Evolutionary conservation across 2,113 vertebrate species (phyloP), one percentile per base, ranked within the genome.

Genomic region (Anseranas semipalmata): DNA sequence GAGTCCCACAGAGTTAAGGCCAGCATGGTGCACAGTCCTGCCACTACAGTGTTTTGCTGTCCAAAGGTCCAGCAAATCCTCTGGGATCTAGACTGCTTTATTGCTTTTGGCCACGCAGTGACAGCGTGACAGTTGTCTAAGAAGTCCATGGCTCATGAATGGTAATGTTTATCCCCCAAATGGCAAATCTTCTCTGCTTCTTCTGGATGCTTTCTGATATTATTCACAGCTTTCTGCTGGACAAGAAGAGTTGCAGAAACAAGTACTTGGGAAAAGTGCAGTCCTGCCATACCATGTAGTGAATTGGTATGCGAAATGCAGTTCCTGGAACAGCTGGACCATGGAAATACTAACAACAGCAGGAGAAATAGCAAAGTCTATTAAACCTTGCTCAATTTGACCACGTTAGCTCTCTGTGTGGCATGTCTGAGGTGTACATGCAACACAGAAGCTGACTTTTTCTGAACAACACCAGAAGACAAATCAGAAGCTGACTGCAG

Each of bases 371-470:
- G 12, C 7, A 53, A 15, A 70, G 5, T 70, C 91, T 81, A 30
- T 76, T 52, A 46, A 63, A 9, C 21, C n/a, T 5, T n/a, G 24
- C 65, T 76, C 45, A 60, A 5, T 6, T 84, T 0, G 0, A 27
- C 37, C 3, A 24, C 10, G 9, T 68, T 72, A 72, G 4, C 7
- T 93, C 18, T 74, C 30, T 1, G 0, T 39, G 21, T 24, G 46
- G 22, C 1, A 0, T 2, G 0, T 76, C 43, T 70, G 35, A 75
- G 19, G 17, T 68, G 11, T 41, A 56, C 0, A 6, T 18, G 32
- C 3, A 19, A 35, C 27, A 45, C 43, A 58, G 43, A 93, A 66
- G 24, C 37, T 50, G 33, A 60, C 35, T 84, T 77, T 80, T 87
- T 83, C 83, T 91, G 58, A 65, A 27, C 12, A 60, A 8, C 18